phyloP scores from a whole-genome alignment of 2,797 vertebrate species.

The Anguilla megastoma region DNA sequence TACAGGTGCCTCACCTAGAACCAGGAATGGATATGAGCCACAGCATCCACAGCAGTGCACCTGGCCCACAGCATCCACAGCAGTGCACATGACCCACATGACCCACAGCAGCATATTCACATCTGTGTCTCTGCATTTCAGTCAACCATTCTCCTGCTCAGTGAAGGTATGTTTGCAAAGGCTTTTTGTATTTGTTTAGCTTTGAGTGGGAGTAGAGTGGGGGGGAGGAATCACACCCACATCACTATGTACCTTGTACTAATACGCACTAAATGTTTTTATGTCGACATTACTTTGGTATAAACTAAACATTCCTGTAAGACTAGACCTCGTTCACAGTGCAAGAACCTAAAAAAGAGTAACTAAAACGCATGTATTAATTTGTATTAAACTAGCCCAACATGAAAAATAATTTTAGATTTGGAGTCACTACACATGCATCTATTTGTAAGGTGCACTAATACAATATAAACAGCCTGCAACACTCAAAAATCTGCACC shows the following conservation, averaged over 20 bases:
- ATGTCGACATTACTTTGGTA: background rate
- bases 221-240: background rate
- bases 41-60: background rate
- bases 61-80: too few relatives aligned
- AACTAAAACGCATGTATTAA: too few relatives aligned
- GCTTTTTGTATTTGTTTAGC: background rate
- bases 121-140: background rate
- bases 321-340: background rate
- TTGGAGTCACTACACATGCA: background rate
- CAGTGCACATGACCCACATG: too few relatives aligned
- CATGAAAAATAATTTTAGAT: background rate
- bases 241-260: background rate
- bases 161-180: background rate
- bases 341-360: background rate
- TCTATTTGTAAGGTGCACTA: background rate
- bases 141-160: background rate
- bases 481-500: too few relatives aligned
- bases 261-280: background rate
- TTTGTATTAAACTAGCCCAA: background rate
- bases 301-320: background rate
- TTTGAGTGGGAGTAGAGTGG: background rate
- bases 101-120: background rate
- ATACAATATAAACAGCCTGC: background rate
- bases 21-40: constrained; percentile 17
- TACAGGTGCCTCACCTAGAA: constrained; percentile 92